A percentile compares a stretch with the other conserved stretches of the same genome.
These are phyloP conservation scores for Microctonus hyperodae DNA, from an alignment of 2,888 invertebrate species.

Conservation along the genomic window DNA sequence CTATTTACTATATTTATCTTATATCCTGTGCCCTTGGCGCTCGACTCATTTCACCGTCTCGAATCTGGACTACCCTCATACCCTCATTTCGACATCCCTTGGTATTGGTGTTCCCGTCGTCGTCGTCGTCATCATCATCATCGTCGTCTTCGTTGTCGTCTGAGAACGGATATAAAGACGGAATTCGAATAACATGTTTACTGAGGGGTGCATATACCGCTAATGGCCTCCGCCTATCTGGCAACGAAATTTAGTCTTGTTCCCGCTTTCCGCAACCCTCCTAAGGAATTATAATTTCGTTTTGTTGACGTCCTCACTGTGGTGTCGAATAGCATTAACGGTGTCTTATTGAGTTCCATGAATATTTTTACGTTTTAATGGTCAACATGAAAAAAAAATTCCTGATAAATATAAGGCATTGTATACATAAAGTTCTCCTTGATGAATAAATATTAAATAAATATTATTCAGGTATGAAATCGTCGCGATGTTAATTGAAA, in stretches of 20 bases:
- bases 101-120: background rate
- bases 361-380: background rate
- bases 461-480: too few relatives aligned
- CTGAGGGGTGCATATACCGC: conserved; percentile 41
- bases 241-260: conserved; percentile 13
- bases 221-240: conserved; percentile 47
- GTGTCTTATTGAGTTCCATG: conserved; percentile 2
- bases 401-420: background rate
- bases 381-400: background rate
- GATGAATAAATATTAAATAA: too few relatives aligned
- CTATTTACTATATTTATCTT: conserved; percentile 17
- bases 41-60: conserved; percentile 25
- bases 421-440: too few relatives aligned
- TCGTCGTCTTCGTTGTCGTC: conserved; percentile 36
- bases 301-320: conserved; percentile 6
- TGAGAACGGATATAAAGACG: conserved; percentile 53
- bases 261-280: conserved; percentile 1
- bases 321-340: conserved; percentile 14
- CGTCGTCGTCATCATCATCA: background rate
- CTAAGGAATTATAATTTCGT: conserved; percentile 18
- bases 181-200: conserved; percentile 56
- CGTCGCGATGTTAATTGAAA: too few relatives aligned
- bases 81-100: conserved; percentile 9
- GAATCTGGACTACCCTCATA: conserved; percentile 18
- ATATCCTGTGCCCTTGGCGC: conserved; percentile 5